phyloP scores from a whole-genome alignment of 2,797 vertebrate species.

The Echiichthys vipera region DNA sequence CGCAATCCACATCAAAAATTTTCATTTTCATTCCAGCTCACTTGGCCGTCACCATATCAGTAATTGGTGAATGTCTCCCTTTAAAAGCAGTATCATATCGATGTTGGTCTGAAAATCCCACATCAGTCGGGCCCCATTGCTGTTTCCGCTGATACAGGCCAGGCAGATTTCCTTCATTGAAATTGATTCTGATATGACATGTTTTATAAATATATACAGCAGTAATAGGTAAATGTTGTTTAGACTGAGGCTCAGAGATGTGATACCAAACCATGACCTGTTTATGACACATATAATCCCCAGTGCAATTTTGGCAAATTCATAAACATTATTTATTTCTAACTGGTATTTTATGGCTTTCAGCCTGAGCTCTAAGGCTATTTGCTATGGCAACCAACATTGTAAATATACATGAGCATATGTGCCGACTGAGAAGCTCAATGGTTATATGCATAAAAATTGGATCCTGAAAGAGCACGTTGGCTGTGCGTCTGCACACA shows the following conservation, averaged over 20 bases:
- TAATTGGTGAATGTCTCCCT: too few species aligned
- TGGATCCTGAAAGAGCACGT: slow-evolving; percentile 16
- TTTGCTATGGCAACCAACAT: not conserved
- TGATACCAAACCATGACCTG: not conserved
- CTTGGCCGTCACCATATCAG: too few species aligned
- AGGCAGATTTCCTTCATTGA: not conserved
- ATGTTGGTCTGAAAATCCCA: too few species aligned
- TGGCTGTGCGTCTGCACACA: not conserved
- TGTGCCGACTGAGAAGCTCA: slow-evolving; percentile 4
- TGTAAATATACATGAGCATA: slow-evolving; percentile 40
- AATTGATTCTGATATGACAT: not conserved
- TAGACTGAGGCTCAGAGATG: slow-evolving; percentile 3
- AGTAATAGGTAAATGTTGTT: slow-evolving; percentile 9
- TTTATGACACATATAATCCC: slow-evolving; percentile 37
- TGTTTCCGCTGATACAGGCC: too few species aligned
- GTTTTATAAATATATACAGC: slow-evolving; percentile 17
- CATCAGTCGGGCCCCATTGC: too few species aligned
- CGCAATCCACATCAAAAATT: too few species aligned
- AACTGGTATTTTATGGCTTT: not conserved
- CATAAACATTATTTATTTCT: slow-evolving; percentile 17
- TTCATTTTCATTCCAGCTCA: too few species aligned
- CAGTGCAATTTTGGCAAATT: slow-evolving; percentile 30
- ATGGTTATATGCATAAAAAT: slow-evolving; percentile 18
- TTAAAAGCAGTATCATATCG: too few species aligned
- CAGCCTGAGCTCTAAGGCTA: slow-evolving; percentile 1